Conservation (phyloP, 2,113 vertebrate species). For the Orthochromis indermauri region DNA sequence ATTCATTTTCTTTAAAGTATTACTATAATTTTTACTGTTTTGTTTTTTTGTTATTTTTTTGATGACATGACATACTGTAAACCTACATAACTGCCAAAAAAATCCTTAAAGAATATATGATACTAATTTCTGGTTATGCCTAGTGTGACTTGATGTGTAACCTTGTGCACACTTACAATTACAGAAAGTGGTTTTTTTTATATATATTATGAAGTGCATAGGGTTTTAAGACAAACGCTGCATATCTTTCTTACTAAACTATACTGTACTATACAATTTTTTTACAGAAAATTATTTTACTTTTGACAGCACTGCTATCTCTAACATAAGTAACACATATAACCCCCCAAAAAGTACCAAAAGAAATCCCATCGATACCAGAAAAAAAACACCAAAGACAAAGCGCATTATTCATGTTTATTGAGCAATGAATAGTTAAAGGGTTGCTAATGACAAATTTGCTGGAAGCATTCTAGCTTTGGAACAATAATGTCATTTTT, state of each 20-base stretch:
- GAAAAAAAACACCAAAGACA: not conserved
- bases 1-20: not conserved
- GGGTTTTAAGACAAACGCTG: not conserved
- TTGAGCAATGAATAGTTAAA: not conserved
- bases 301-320: not conserved
- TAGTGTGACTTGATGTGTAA: not conserved
- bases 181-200: rapidly evolving
- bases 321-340: not conserved
- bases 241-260: not conserved
- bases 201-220: not conserved
- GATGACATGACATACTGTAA: not conserved
- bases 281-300: not conserved
- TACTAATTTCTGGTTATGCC: not conserved
- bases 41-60: rapidly evolving
- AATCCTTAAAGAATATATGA: not conserved
- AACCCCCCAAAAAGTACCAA: not conserved
- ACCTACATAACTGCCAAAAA: not conserved
- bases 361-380: not conserved
- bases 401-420: not conserved
- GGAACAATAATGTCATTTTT: not conserved
- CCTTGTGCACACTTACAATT: not conserved
- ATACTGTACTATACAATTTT: not conserved
- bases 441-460: not conserved
- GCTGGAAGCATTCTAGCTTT: not conserved
- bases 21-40: not conserved